phyloP scores from a whole-genome alignment of 2,113 vertebrate genomes.

The Tinamus guttatus region DNA sequence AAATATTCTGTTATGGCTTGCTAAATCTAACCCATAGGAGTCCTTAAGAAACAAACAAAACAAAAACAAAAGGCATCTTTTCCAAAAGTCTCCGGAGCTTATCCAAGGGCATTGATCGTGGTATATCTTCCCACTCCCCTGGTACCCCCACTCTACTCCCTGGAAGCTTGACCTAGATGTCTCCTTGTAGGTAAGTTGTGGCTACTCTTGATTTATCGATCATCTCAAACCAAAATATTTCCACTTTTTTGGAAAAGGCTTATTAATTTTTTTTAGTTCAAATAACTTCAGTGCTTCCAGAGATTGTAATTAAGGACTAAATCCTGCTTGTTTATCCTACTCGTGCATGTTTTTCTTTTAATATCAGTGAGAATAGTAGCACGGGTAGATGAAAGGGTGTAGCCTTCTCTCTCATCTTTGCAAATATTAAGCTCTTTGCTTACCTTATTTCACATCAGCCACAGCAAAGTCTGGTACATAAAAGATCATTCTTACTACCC shows the following conservation, averaged over 20 bases:
- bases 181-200: neutral
- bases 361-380: neutral
- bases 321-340: neutral
- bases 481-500: slow-evolving; percentile 28
- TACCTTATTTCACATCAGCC: neutral
- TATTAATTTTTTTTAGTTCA: neutral
- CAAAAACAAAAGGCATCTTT: neutral
- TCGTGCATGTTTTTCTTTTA: neutral
- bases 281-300: neutral
- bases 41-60: neutral
- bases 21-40: neutral
- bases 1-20: neutral
- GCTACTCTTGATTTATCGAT: accelerated
- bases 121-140: neutral
- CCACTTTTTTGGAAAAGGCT: neutral
- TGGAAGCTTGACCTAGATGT: neutral
- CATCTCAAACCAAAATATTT: neutral
- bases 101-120: neutral
- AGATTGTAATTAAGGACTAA: neutral
- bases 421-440: slow-evolving; percentile 31
- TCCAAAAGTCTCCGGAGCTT: neutral
- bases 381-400: neutral
- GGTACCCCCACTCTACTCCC: accelerated
- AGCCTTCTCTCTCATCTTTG: neutral
- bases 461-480: neutral